phyloP scores from a whole-genome alignment of 2,888 invertebrate genomes.

The Harpagoxenus sublaevis region DNA sequence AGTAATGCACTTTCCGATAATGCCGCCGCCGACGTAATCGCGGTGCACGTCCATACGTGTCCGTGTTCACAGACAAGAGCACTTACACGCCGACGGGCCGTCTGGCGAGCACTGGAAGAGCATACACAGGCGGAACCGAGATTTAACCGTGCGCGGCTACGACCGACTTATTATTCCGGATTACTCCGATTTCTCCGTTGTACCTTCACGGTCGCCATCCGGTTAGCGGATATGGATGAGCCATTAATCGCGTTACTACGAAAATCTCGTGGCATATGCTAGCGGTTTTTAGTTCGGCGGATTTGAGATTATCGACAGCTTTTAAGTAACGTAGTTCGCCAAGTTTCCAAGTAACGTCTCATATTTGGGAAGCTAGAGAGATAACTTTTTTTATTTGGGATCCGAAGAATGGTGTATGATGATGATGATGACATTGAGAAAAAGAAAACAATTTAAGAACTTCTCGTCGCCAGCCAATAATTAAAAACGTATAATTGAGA shows the following conservation, averaged over 20 bases:
- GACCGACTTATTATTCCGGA: slow-evolving; percentile 51
- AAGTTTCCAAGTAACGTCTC: slow-evolving; percentile 2
- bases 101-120: slow-evolving; percentile 21
- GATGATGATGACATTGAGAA: not conserved
- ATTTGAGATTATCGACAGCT: slow-evolving; percentile 33
- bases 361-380: not conserved
- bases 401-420: not conserved
- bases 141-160: slow-evolving; percentile 2
- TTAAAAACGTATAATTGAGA: no score
- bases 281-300: slow-evolving; percentile 25
- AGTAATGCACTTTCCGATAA: slow-evolving; percentile 83
- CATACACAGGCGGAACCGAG: slow-evolving; percentile 19
- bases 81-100: slow-evolving; percentile 23
- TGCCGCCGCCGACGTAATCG: slow-evolving; percentile 77
- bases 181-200: slow-evolving; percentile 51
- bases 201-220: slow-evolving; percentile 33
- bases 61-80: slow-evolving; percentile 46
- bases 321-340: slow-evolving; percentile 2
- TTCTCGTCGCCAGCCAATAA: no score
- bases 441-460: no score
- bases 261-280: slow-evolving; percentile 9
- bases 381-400: not conserved
- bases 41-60: slow-evolving; percentile 61
- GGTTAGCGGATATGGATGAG: slow-evolving; percentile 44
- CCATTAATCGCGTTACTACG: slow-evolving; percentile 51